A percentile compares a stretch with the other conserved stretches of the same genome.
Evolutionary conservation across 1,140 invertebrate genomes (phyloP).

Genomic region (Drosophila sp.): DNA sequence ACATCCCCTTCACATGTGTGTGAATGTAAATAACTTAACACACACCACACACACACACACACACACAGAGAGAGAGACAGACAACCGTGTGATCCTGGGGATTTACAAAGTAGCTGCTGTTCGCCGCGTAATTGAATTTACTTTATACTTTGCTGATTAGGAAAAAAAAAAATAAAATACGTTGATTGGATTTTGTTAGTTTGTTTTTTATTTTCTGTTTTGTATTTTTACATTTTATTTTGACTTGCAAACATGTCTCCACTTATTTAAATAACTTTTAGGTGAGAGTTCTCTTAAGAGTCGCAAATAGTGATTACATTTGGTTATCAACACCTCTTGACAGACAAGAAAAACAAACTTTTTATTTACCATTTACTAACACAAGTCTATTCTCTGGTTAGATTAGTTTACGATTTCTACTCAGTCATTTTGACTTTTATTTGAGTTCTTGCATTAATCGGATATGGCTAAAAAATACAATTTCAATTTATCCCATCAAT

Average conservation of each 20-base stretch:
- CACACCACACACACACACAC: conserved; percentile 19
- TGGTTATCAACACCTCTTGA: no score
- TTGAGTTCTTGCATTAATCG: no score
- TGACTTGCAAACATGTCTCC: conserved; percentile 13
- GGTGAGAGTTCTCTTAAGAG: background rate
- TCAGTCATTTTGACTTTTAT: no score
- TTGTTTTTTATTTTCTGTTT: conserved; percentile 25
- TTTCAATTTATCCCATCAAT: no score
- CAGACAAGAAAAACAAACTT: no score
- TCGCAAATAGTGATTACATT: no score
- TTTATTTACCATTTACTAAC: no score
- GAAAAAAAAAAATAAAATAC: conserved; percentile 56
- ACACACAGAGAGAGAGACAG: no score
- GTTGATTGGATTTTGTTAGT: conserved; percentile 71
- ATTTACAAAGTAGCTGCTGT: conserved; percentile 74
- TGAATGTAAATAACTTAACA: conserved; percentile 50
- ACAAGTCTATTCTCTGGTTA: no score
- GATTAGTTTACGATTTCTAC: no score
- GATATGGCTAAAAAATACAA: no score
- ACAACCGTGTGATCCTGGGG: conserved; percentile 72
- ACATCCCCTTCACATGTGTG: conserved; percentile 33
- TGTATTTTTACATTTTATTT: conserved; percentile 3
- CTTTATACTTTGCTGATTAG: conserved; percentile 82
- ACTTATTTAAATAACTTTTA: conserved; percentile 1
- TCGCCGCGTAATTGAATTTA: conserved; percentile 81